Evolutionary conservation across 2,888 invertebrate genomes (phyloP), one percentile per base, ranked within the genome.

Genomic region (Drosophila birchii): DNA sequence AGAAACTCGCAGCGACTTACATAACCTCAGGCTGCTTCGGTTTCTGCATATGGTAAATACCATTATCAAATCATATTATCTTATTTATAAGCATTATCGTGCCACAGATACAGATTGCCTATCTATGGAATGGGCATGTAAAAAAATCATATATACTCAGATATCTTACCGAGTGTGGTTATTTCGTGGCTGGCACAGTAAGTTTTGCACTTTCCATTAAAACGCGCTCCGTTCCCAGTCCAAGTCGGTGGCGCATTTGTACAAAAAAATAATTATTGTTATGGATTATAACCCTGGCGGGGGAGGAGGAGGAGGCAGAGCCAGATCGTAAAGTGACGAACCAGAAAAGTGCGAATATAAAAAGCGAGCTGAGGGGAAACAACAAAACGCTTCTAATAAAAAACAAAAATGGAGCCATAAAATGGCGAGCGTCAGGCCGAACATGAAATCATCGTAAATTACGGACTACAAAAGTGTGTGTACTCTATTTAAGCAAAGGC

Each of bases 21-120:
- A 49, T 18, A 26, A 20, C 18, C 29, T 34, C 53, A 39, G 55
- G 29, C 47, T 47, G 47, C 79, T 86, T 69, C 73, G 79, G 87
- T 85, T 88, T 85, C 87, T 84, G 84, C 87, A 86, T 90, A 91
- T 90, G 91, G 91, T 92, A 92, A 92, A 92, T 91, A 92, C 85
- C 88, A 90, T 92, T 92, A 92, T 92, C 92, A 92, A 91, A 89
- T 88, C 90, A 88, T 90, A 91, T 92, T 92, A 92, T 92, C 92
- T 91, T 86, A 86, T 88, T 90, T 90, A 89, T 90, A 90, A 90
- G 90, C 88, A 90, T 90, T 90, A 90, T 90, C 91, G 90, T 90
- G 75, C 77, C 76, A 87, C 90, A 90, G 83, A 87, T 91, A 90
- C 90, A 90, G 84, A 87, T 91, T 89, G 90, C 89, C 90, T 89